Evolutionary conservation across 1,140 invertebrate genomes (phyloP).

Genomic region (Frieseomelitta varia): DNA sequence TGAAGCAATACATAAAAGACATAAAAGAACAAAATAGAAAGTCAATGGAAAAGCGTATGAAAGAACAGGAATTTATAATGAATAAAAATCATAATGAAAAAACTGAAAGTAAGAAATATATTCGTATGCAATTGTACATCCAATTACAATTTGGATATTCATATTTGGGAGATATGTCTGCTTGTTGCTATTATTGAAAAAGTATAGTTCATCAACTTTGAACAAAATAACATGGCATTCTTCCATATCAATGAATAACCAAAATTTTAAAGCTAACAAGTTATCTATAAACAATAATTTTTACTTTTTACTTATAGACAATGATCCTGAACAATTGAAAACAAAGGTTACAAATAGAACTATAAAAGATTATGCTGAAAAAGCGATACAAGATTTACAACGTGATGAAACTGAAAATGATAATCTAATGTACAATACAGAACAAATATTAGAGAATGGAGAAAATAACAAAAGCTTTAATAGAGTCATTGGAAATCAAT

Average conservation of each 20-base stretch:
- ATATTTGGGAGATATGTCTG: background rate
- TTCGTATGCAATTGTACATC: background rate
- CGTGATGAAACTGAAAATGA: conserved; percentile 55
- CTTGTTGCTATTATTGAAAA: background rate
- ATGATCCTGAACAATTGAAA: conserved; percentile 34
- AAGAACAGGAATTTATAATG: conserved; percentile 40
- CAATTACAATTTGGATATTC: background rate
- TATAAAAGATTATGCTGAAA: conserved; percentile 72
- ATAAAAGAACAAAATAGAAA: conserved; percentile 69
- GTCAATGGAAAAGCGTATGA: conserved; percentile 63
- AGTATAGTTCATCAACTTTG: background rate
- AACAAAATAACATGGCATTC: background rate
- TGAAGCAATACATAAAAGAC: conserved; percentile 75
- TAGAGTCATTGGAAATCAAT: background rate
- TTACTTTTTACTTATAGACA: conserved; percentile 34
- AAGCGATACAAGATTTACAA: conserved; percentile 69
- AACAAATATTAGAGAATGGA: conserved; percentile 59
- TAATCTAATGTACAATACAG: conserved; percentile 39
- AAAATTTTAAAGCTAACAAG: background rate
- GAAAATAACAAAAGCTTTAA: conserved; percentile 55
- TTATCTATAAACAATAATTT: conserved; percentile 7
- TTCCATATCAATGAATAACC: background rate
- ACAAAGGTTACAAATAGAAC: conserved; percentile 40
- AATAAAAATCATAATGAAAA: conserved; percentile 44
- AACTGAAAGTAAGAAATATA: conserved; percentile 54